These are phyloP conservation scores for Drosophila kuntzei DNA, from an alignment of 2,888 invertebrate species.

Conservation along the genomic window DNA sequence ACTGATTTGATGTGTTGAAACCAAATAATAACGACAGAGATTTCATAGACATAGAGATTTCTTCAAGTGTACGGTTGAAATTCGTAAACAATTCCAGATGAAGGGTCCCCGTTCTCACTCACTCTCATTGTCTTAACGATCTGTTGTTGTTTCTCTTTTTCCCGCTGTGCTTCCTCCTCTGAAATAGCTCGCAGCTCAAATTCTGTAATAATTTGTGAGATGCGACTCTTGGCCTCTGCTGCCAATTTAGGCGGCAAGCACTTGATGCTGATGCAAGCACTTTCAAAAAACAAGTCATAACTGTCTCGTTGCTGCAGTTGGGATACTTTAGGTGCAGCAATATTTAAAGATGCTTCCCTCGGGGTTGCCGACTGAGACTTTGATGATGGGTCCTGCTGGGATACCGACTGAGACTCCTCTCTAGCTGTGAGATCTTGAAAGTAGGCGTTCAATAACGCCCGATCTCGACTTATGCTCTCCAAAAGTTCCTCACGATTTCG, in stretches of 20 bases:
- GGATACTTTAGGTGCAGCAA: not conserved
- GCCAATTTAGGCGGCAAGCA: slow-evolving; percentile 78
- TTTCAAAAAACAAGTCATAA: slow-evolving; percentile 81
- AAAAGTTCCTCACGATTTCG: slow-evolving; percentile 60
- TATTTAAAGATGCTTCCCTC: not conserved
- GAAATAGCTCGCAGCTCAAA: slow-evolving; percentile 82
- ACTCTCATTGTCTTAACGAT: slow-evolving; percentile 10
- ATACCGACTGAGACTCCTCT: not conserved
- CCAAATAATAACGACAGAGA: slow-evolving; percentile 25
- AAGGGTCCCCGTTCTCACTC: slow-evolving; percentile 23
- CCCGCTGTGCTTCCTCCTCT: slow-evolving; percentile 63
- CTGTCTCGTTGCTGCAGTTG: slow-evolving; percentile 56
- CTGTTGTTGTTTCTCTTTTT: slow-evolving; percentile 3
- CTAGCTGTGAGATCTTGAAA: slow-evolving; percentile 41
- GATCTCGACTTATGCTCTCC: slow-evolving; percentile 61
- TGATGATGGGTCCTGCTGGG: not conserved
- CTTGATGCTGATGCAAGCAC: slow-evolving; percentile 79
- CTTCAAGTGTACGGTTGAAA: slow-evolving; percentile 54
- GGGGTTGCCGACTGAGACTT: not conserved
- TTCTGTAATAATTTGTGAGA: slow-evolving; percentile 79
- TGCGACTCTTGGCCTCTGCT: slow-evolving; percentile 78
- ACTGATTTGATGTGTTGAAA: slow-evolving; percentile 1
- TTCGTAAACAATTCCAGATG: slow-evolving; percentile 55
- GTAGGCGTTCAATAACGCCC: slow-evolving; percentile 54
- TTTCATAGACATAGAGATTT: slow-evolving; percentile 19